Evolutionary conservation across 1,140 invertebrate species (phyloP).

Genomic region (Nymphalis io): DNA sequence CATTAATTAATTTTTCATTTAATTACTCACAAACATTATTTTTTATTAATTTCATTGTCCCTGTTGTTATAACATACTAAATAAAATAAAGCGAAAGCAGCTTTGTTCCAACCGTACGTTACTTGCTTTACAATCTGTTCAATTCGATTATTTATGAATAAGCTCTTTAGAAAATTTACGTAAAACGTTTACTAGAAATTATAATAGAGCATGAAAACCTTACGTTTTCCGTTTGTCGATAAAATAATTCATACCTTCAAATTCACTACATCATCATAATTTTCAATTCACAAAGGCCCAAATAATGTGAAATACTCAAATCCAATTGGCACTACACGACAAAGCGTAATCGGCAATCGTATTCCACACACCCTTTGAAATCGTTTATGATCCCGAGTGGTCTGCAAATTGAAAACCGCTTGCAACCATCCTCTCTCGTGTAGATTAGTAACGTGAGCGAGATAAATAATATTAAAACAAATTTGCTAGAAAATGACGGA

Average conservation of each 20-base stretch:
- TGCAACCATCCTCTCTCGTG: neutral
- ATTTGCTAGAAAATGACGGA: neutral
- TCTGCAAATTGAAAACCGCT: conserved; percentile 11
- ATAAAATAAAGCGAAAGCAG: too few relatives aligned
- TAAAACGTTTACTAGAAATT: too few relatives aligned
- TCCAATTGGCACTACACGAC: conserved; percentile 20
- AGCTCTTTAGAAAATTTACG: too few relatives aligned
- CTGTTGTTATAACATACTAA: too few relatives aligned
- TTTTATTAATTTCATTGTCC: too few relatives aligned
- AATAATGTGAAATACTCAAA: conserved; percentile 15
- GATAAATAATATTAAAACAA: neutral
- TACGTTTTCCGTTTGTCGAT: neutral
- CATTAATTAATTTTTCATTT: too few relatives aligned
- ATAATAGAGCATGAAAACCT: too few relatives aligned
- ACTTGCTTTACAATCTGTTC: too few relatives aligned
- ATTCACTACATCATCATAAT: conserved; percentile 1
- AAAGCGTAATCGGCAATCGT: conserved; percentile 15
- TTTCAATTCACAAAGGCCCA: conserved; percentile 8
- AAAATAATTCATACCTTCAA: neutral
- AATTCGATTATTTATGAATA: too few relatives aligned
- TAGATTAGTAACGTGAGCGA: neutral
- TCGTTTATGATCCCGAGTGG: conserved; percentile 23
- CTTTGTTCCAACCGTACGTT: too few relatives aligned
- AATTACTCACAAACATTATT: too few relatives aligned
- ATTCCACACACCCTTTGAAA: conserved; percentile 14